Percentiles rank a stretch among this genome's conserved stretches.
phyloP scores from a whole-genome alignment of 2,797 vertebrate genomes.

The Nannoperca australis region DNA sequence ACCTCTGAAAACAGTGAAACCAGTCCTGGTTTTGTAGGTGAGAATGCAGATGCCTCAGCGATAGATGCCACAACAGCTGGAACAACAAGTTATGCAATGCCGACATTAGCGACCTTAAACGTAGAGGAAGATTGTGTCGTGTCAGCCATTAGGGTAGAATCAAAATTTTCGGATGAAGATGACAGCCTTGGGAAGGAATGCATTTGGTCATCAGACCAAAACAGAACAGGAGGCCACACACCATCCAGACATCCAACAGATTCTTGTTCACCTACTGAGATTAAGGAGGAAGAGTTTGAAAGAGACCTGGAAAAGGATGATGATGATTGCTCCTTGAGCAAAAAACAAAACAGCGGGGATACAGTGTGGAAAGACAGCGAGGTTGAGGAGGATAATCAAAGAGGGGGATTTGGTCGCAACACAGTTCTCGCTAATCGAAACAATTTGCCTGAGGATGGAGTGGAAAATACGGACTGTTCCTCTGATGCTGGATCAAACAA shows the following conservation, averaged over 20 bases:
- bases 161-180: conserved; percentile 83
- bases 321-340: conserved; percentile 51
- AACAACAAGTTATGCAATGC: conserved; percentile 30
- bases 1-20: conserved; percentile 4
- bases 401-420: conserved; percentile 3
- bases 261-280: conserved; percentile 12
- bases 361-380: conserved; percentile 58
- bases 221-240: background rate
- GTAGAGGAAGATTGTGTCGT: conserved; percentile 80
- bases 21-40: background rate
- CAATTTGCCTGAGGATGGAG: conserved; percentile 1
- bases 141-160: conserved; percentile 82
- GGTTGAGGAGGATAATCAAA: conserved; percentile 50
- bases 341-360: conserved; percentile 34
- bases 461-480: conserved; percentile 9
- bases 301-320: conserved; percentile 51
- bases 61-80: conserved; percentile 16
- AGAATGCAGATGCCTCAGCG: conserved; percentile 27
- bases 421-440: conserved; percentile 39
- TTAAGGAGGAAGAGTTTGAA: conserved; percentile 39
- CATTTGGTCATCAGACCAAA: conserved; percentile 12
- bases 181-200: conserved; percentile 72
- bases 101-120: conserved; percentile 53
- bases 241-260: conserved; percentile 10
- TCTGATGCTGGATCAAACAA: conserved; percentile 29